Conservation (phyloP, 2,888 invertebrate species). For the Acronicta psi region DNA sequence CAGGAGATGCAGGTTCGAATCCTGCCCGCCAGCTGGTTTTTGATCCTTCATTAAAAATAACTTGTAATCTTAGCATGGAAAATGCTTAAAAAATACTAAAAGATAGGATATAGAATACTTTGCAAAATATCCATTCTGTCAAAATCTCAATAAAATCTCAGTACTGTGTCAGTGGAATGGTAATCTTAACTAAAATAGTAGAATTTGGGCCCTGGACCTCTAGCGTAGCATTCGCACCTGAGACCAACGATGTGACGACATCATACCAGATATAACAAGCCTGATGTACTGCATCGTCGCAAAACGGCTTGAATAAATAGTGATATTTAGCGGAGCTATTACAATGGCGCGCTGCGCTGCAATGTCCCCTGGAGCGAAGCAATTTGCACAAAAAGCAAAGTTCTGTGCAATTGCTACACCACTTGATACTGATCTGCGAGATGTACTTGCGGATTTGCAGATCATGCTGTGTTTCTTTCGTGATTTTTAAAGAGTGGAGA, state of each 20-base stretch:
- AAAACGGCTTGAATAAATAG: slow-evolving; percentile 44
- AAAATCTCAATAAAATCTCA: too few species aligned
- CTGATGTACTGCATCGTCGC: slow-evolving; percentile 26
- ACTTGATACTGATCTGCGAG: slow-evolving; percentile 30
- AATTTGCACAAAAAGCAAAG: slow-evolving; percentile 57
- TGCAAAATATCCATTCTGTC: too few species aligned
- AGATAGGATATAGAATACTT: too few species aligned
- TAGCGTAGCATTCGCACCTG: too few species aligned
- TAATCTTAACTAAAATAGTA: too few species aligned
- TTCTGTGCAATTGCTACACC: slow-evolving; percentile 39
- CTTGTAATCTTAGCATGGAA: too few species aligned
- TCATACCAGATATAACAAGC: background rate
- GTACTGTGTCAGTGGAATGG: too few species aligned
- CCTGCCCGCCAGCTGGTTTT: too few species aligned
- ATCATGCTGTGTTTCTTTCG: slow-evolving; percentile 32
- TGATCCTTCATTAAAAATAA: too few species aligned
- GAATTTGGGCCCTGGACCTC: too few species aligned
- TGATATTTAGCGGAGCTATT: slow-evolving; percentile 50
- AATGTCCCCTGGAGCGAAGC: slow-evolving; percentile 52
- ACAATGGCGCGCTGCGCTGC: slow-evolving; percentile 40
- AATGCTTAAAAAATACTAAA: too few species aligned
- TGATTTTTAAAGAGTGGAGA: slow-evolving; percentile 13
- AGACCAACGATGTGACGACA: slow-evolving; percentile 25
- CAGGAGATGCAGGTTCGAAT: too few species aligned
- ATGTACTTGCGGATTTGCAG: slow-evolving; percentile 33